A percentile compares a stretch with the other conserved stretches of the same genome.
Evolutionary conservation across 2,797 vertebrate genomes (phyloP).

Genomic region (Malurus leucopterus): DNA sequence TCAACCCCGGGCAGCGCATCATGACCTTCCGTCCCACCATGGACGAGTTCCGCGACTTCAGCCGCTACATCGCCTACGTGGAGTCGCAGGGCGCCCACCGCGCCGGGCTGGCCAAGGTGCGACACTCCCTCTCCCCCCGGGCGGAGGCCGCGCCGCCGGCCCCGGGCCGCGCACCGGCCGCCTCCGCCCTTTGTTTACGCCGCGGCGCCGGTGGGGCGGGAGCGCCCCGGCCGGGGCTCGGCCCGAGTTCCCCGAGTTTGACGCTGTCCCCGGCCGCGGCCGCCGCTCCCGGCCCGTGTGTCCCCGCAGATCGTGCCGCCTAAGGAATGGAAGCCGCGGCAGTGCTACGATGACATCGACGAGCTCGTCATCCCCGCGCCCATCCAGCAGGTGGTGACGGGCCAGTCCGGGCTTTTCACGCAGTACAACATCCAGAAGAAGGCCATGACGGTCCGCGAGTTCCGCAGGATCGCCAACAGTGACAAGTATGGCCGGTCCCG

Average conservation of each 20-base stretch:
- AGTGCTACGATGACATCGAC: slow-evolving; percentile 90
- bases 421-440: slow-evolving; percentile 99
- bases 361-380: slow-evolving; percentile 92
- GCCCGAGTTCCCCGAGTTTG: not conserved
- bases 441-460: slow-evolving; percentile 92
- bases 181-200: slow-evolving; percentile 20
- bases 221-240: not conserved
- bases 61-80: slow-evolving; percentile 88
- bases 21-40: slow-evolving; percentile 92
- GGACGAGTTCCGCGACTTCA: slow-evolving; percentile 92
- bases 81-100: slow-evolving; percentile 92
- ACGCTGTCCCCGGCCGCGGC: not conserved
- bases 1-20: slow-evolving; percentile 78
- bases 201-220: not conserved
- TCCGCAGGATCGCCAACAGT: slow-evolving; percentile 88
- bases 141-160: not conserved
- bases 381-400: slow-evolving; percentile 95
- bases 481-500: slow-evolving; percentile 80
- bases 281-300: not conserved
- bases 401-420: slow-evolving; percentile 96
- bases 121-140: not conserved
- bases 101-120: slow-evolving; percentile 87
- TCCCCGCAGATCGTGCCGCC: slow-evolving; percentile 87
- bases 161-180: not conserved
- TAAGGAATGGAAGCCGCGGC: slow-evolving; percentile 90